These are phyloP conservation scores for Diplodus puntazzo DNA, from an alignment of 2,797 vertebrate genomes.

Conservation along the genomic window DNA sequence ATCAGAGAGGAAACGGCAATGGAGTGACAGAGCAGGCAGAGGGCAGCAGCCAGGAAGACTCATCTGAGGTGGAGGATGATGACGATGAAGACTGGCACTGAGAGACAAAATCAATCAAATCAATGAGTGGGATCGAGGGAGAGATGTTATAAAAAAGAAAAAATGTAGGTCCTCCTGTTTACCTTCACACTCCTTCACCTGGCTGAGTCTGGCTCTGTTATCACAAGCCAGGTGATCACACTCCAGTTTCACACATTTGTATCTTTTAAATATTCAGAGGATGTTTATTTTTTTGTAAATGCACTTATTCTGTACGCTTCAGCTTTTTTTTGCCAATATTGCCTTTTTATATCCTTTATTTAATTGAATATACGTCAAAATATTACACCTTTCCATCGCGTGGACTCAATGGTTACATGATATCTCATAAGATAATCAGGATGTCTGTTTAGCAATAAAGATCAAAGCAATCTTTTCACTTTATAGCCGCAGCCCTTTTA, in stretches of 20 bases:
- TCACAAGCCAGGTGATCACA: conserved; percentile 42
- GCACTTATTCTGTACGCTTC: conserved; percentile 66
- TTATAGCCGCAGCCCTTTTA: conserved; percentile 45
- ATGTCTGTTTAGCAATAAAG: conserved; percentile 49
- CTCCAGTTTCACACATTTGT: conserved; percentile 62
- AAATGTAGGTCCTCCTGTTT: conserved; percentile 60
- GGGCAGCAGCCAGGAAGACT: conserved; percentile 83
- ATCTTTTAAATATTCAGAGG: conserved; percentile 68
- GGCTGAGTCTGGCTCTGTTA: conserved; percentile 17
- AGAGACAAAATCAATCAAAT: conserved; percentile 36
- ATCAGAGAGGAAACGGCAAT: conserved; percentile 48
- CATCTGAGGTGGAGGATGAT: conserved; percentile 80
- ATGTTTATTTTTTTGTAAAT: conserved; percentile 75
- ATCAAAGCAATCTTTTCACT: conserved; percentile 67
- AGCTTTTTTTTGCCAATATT: conserved; percentile 68
- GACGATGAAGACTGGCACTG: conserved; percentile 86
- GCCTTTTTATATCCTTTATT: conserved; percentile 80
- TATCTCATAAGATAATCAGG: conserved; percentile 47
- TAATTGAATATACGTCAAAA: conserved; percentile 77
- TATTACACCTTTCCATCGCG: conserved; percentile 49
- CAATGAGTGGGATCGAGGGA: conserved; percentile 6
- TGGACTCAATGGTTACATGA: conserved; percentile 42
- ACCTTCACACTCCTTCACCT: conserved; percentile 50
- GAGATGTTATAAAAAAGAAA: conserved; percentile 22
- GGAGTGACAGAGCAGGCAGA: conserved; percentile 73